These are phyloP conservation scores for Lasioglossum baleicum DNA, from an alignment of 1,140 invertebrate species.

Conservation along the genomic window DNA sequence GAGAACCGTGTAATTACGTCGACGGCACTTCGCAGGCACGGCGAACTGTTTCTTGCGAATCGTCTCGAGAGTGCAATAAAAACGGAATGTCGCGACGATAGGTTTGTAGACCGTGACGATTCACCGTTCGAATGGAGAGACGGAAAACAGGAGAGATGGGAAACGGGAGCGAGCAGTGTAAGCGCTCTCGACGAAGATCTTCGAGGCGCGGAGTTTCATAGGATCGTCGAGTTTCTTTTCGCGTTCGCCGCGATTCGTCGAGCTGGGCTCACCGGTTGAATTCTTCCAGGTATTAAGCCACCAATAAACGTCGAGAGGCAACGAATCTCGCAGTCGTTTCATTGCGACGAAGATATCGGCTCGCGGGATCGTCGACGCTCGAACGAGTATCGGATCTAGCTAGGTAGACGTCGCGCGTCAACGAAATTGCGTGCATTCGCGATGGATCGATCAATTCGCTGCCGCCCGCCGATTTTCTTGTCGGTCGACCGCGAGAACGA, in stretches of 20 bases:
- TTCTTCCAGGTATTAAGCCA: conserved; percentile 23
- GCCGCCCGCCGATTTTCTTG: no score
- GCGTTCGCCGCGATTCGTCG: background rate
- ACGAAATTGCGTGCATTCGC: background rate
- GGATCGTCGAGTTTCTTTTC: background rate
- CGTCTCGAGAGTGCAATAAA: background rate
- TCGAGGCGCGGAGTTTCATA: background rate
- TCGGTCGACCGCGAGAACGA: background rate
- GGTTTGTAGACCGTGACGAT: conserved; percentile 20
- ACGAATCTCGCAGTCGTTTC: conserved; percentile 12
- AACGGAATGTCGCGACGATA: background rate
- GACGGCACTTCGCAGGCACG: no score
- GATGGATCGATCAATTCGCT: no score
- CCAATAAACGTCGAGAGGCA: conserved; percentile 22
- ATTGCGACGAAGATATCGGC: background rate
- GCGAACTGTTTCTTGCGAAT: background rate
- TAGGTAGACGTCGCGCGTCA: background rate
- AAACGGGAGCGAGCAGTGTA: background rate
- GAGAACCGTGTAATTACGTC: background rate
- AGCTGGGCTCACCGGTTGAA: background rate
- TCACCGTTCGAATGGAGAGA: conserved; percentile 7
- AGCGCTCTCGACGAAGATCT: background rate
- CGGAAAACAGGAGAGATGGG: no score
- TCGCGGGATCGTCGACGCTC: no score
- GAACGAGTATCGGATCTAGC: no score